phyloP scores from a whole-genome alignment of 35 echinoderm and acorn worm species.

The Heliocidaris erythrogramma region DNA sequence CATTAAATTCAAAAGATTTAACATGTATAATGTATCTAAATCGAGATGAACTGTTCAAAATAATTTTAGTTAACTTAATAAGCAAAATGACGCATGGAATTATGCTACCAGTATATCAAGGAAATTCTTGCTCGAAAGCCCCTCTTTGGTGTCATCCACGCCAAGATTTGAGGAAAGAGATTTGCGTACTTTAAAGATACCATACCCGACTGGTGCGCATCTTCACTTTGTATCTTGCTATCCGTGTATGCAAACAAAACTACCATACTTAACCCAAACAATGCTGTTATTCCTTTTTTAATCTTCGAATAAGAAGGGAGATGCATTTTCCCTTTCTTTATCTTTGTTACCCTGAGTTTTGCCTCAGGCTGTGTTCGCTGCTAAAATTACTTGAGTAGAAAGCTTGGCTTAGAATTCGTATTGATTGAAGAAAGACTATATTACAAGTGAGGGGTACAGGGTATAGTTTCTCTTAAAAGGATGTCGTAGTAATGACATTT shows the following conservation, averaged over 20 bases:
- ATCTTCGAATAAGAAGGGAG: background rate
- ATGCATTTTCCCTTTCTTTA: background rate
- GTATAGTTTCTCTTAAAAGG: background rate
- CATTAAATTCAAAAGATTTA: background rate
- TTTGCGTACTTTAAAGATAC: background rate
- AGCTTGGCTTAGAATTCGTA: background rate
- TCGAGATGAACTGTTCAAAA: background rate
- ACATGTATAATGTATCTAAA: background rate
- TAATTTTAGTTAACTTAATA: background rate
- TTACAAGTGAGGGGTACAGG: background rate
- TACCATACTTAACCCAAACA: slow-evolving; percentile 3
- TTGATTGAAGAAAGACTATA: background rate
- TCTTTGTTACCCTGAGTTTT: background rate
- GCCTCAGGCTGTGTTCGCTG: slow-evolving; percentile 4
- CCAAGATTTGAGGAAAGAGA: background rate
- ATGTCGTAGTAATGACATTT: slow-evolving; percentile 27
- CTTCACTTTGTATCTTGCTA: background rate
- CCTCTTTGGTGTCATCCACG: background rate
- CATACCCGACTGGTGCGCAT: background rate
- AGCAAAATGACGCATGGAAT: background rate
- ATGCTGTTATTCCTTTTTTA: slow-evolving; percentile 3
- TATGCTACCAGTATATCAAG: background rate
- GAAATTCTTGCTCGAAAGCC: background rate
- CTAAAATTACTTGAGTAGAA: background rate
- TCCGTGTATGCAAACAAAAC: slow-evolving; percentile 10